Base-by-base conservation (phyloP, 2,113 vertebrate species). In the Antechinus flavipes region DNA sequence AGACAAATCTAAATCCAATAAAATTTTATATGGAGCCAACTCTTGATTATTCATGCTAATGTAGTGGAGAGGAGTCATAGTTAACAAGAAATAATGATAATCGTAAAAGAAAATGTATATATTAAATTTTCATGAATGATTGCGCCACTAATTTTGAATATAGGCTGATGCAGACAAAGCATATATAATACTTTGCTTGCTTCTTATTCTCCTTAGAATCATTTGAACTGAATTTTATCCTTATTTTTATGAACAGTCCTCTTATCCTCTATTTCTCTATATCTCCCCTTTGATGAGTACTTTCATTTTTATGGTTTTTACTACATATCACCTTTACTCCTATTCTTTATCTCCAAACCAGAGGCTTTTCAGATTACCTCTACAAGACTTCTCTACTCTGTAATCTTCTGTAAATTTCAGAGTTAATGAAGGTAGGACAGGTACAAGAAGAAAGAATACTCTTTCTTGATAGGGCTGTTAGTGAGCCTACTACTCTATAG, bases 51-150 rank as follows among this genome's bases (percentile, higher is more conserved):
- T 84, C 68, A 42, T 84, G 68, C n/a, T 42, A 84, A 42, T 84
- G 19, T 84, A 84, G 68, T 84, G n/a, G 68, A 84, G 68, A 84
- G 6, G 68, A 84, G 68, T 42, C 68, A 42, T 84, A 84, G 35
- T 84, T 84, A 84, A 84, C 68, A 84, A 84, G 68, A 84, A 84
- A 42, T 84, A 84, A 84, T 84, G n/a, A 42, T 84, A 84, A 84
- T 42, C 68, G 42, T 84, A 84, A 42, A 84, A 84, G 68, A 84
- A 84, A 84, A 84, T 84, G 68, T 84, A 84, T 42, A 84, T 84
- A 42, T 42, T 84, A 84, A 84, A 84, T 84, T 84, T 84, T 42
- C 68, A 42, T 84, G 68, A 76, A 76, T 76, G 68, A 84, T 84
- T 42, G 35, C 68, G n/a, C 7, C n/a, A 84, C n/a, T 42, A 42